phyloP scores from a whole-genome alignment of 2,797 vertebrate genomes.

The Acropternis orthonyx region DNA sequence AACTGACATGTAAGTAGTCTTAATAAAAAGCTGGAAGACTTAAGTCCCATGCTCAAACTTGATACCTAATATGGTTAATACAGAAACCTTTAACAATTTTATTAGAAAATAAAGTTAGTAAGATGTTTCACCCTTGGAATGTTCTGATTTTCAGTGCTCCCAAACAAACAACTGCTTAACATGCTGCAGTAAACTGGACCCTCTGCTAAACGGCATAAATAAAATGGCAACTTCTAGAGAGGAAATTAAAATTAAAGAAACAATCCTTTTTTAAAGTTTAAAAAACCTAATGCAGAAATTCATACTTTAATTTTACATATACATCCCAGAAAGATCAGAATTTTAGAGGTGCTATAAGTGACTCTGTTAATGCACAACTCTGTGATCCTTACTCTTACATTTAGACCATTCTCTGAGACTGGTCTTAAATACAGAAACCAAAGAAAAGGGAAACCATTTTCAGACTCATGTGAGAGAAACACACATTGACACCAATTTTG shows the following conservation, averaged over 20 bases:
- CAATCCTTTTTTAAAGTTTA: not conserved
- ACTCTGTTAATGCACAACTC: not conserved
- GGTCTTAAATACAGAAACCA: not conserved
- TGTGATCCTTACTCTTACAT: not conserved
- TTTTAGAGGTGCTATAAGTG: not conserved
- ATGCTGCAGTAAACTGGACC: not conserved
- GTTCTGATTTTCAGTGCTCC: not conserved
- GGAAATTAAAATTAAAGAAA: constrained; percentile 1
- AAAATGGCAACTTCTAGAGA: not conserved
- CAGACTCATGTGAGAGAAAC: not conserved
- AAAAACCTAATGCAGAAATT: not conserved
- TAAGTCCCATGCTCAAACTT: not conserved
- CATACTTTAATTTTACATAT: not conserved
- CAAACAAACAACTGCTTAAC: not conserved
- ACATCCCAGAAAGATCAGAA: not conserved
- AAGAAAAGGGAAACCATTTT: not conserved
- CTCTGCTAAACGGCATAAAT: not conserved
- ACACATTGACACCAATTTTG: not conserved
- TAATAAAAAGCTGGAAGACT: not conserved
- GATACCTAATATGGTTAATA: not conserved
- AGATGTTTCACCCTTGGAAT: not conserved
- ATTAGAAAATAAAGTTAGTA: not conserved
- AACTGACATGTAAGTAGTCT: fast-evolving
- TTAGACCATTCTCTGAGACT: not conserved
- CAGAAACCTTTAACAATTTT: not conserved